Evolutionary conservation across 2,888 invertebrate genomes (phyloP).

Genomic region (Drosophila paracracens): DNA sequence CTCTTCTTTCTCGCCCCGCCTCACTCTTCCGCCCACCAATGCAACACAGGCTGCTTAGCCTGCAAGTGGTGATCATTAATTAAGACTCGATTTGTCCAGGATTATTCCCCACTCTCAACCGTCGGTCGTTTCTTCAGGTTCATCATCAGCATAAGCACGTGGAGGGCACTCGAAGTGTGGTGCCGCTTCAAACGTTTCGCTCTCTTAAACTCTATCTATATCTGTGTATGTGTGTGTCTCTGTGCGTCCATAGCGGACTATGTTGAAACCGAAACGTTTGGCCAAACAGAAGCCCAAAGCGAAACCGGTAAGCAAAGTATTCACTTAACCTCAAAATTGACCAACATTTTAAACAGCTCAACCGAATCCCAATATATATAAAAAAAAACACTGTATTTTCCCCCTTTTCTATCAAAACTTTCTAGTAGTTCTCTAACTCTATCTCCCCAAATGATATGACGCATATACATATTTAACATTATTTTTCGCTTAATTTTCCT

Average conservation of each 20-base stretch:
- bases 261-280: conserved; percentile 85
- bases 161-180: conserved; percentile 26
- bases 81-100: conserved; percentile 41
- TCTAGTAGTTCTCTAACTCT: conserved; percentile 27
- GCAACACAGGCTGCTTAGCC: conserved; percentile 47
- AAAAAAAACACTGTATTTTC: conserved; percentile 5
- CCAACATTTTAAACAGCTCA: conserved; percentile 12
- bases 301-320: conserved; percentile 82
- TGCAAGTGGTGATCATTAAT: conserved; percentile 24
- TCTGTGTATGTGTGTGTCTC: conserved; percentile 70
- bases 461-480: conserved; percentile 26
- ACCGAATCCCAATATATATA: conserved; percentile 2
- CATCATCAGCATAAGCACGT: conserved; percentile 25
- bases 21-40: not conserved
- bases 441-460: conserved; percentile 13
- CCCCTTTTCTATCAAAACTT: conserved; percentile 13
- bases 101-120: conserved; percentile 22
- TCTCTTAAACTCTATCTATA: conserved; percentile 33
- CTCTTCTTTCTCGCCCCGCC: conserved; percentile 40
- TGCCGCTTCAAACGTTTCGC: conserved; percentile 34
- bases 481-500: conserved; percentile 36
- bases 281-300: conserved; percentile 84
- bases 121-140: conserved; percentile 10
- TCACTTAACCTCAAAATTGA: conserved; percentile 8
- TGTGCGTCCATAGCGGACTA: conserved; percentile 81